Evolutionary conservation across 2,797 vertebrate species (phyloP), one percentile per base, ranked within the genome.

Genomic region (Leuciscus waleckii): DNA sequence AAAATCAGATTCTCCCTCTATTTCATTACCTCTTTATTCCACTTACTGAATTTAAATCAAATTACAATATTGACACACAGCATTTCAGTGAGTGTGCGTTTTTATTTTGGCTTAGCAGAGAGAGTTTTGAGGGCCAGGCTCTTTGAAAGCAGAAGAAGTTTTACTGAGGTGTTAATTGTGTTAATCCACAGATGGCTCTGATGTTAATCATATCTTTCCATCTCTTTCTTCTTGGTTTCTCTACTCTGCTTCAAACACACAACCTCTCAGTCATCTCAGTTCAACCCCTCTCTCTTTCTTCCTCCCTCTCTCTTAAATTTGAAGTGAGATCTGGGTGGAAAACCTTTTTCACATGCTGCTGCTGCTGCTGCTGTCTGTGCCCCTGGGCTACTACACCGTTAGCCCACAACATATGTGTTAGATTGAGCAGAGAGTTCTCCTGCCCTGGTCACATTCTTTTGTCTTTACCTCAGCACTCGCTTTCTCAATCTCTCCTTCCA

Each of bases 361-460:
- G 71, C 54, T 82, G 90, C 81, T 82, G 90, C 81, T 91, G 87
- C 93, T 92, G 84, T 70, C 54, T 85, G 69, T 85, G 46, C 29
- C 86, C 35, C 86, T 70, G 86, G 94, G 94, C 93, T 84, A 88
- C 71, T 80, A 92, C 89, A 91, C 89, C 86, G 91, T 93, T 83
- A 75, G 86, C 87, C 69, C 81, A 67, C 79, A 82, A 94, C 94
- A 95, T 94, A 90, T 95, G 95, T 92, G 90, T 94, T 93, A 91
- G 91, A 95, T 95, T 95, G 94, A 91, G 75, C 67, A 87, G 93
- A 91, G 94, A 93, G 93, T 94, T 94, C 90, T 93, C 86, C 67
- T 91, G 91, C 86, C 89, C 90, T 65, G 91, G 89, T 84, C 82
- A 78, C 90, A 85, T 81, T 90, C 86, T 82, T 92, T 89, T 90